Base-by-base conservation (phyloP, 2,797 vertebrate genomes). In the Gymnodraco acuticeps region DNA sequence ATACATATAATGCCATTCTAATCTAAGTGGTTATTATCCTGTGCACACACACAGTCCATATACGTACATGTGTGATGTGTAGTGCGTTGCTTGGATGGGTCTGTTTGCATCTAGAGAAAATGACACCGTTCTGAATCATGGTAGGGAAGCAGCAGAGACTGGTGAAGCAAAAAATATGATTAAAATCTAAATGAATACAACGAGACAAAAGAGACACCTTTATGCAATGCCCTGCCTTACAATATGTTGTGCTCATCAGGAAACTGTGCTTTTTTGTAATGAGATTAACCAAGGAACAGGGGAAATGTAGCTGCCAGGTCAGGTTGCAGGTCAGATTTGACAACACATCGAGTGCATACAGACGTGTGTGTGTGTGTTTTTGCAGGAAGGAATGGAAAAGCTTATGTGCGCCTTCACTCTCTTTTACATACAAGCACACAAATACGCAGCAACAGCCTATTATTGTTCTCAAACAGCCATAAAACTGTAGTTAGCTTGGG, bases 391-490 rank as follows among this genome's bases (percentile, higher is more conserved):
- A 75, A 48, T 52, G 53, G 16, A 47, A 79, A 79, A 61, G 38
- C 54, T 81, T 47, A 69, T 41, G 14, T 42, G 20, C 1, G 19
- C 50, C 46, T 70, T 70, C 56, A 50, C 54, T 33, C 45, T 48
- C 38, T 72, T 54, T 41, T 6, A 52, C 20, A 64, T 20, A 68
- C 67, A 67, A 53, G 10, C 56, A 78, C 56, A 73, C 64, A 73
- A 43, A 71, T 50, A 65, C 23, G 6, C 56, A 77, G 77, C 52
- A 80, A 77, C 70, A 81, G 75, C 61, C 66, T 47, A 78, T 83
- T 73, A 81, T 89, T 89, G 86, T 81, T 88, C 70, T 82, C 67
- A 81, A 88, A 86, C 60, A 55, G 38, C 67, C 77, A 82, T 86
- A 89, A 89, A 87, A 86, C 60, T 5, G 58, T 17, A 61, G 73